Percentiles rank a stretch among this genome's conserved stretches.
Evolutionary conservation across 1,140 invertebrate species (phyloP).

Genomic region (Saccostrea echinata): DNA sequence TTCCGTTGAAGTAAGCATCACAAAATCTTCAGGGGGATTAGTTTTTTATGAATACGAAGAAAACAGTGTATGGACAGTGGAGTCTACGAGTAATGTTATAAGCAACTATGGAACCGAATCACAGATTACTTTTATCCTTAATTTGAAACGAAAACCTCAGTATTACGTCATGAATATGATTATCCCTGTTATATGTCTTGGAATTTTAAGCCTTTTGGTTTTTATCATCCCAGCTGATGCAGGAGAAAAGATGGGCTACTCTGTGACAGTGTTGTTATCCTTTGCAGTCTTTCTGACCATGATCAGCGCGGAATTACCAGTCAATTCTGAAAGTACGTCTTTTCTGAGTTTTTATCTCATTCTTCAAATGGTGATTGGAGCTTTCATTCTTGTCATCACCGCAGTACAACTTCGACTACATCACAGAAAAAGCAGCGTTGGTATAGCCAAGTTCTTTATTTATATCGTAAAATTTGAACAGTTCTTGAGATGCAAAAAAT

Average conservation of each 20-base stretch:
- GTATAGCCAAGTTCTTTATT: neutral
- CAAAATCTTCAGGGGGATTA: neutral
- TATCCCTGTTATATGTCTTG: constrained; percentile 83
- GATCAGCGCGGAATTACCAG: constrained; percentile 82
- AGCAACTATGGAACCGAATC: neutral
- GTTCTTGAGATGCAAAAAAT: neutral
- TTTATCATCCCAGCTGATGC: constrained; percentile 83
- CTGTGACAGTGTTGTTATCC: constrained; percentile 82
- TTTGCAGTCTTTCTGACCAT: constrained; percentile 83
- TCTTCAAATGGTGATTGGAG: constrained; percentile 22
- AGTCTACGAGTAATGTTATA: neutral
- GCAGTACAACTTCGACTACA: constrained; percentile 46
- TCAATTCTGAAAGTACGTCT: constrained; percentile 81
- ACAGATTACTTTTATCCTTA: neutral
- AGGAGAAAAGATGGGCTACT: constrained; percentile 83
- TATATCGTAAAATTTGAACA: neutral
- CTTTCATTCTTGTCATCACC: constrained; percentile 6
- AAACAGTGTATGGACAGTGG: constrained; percentile 39
- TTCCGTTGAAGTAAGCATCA: neutral
- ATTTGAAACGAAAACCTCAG: constrained; percentile 62
- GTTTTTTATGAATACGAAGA: constrained; percentile 30
- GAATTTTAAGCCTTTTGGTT: constrained; percentile 82
- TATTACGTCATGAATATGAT: constrained; percentile 83
- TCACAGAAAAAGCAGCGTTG: constrained; percentile 3
- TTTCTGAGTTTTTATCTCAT: constrained; percentile 74